Evolutionary conservation across 2,113 vertebrate genomes (phyloP), one percentile per base, ranked within the genome.

Genomic region (Triplophysa siluroides): DNA sequence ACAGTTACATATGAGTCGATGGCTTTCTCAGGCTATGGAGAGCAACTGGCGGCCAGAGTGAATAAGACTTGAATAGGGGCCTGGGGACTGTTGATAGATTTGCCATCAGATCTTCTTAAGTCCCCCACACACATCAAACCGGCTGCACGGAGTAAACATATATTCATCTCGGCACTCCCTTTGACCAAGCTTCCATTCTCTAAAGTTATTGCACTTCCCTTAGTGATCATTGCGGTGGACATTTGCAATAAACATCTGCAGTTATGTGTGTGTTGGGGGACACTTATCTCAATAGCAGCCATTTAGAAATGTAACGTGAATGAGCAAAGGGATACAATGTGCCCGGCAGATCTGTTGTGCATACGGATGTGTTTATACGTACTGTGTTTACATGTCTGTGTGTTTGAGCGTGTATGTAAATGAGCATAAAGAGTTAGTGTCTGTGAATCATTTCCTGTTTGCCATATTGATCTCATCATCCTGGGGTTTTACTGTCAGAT

Each of bases 391-490:
- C 50, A 58, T 58, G 54, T n/a, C 18, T 76, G 78, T 75, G 64
- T 84, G 52, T 76, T 54, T 29, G 52, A 74, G 67, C 74, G 29
- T 60, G 45, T 72, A 85, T 81, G 81, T 70, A 84, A 84, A 83
- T 85, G 76, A 67, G 68, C 38, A 66, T 38, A 67, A 82, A 83
- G 62, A 52, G 19, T 81, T 68, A 81, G 76, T 69, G 81, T 62
- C 83, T 77, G 78, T 76, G 78, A 83, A 75, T 83, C 71, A 86
- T 79, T 86, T 85, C 84, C 84, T 72, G 81, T 78, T 80, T 64
- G 68, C 47, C 85, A 85, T 87, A 82, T 75, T 87, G 82, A 85
- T 81, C 74, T 83, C 75, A 81, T 72, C 79, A 78, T 76, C 76
- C 76, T 45, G 47, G 58, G 56, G 23, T 67, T 80, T 81, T 81